Conservation (phyloP, 1,140 invertebrate genomes). For the Camponotus pennsylvanicus region DNA sequence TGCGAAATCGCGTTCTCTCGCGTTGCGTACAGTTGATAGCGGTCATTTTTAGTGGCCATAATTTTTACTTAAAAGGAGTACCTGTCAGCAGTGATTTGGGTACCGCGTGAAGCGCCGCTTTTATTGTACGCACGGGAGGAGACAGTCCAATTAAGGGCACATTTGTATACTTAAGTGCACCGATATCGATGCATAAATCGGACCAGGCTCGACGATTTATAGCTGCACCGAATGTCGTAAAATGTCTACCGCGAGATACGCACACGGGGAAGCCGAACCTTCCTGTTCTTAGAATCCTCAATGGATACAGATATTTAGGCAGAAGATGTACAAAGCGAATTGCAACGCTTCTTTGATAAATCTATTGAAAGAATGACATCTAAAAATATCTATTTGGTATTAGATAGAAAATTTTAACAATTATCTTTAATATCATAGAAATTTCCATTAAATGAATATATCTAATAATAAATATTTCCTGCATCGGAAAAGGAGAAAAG, state of each 20-base stretch:
- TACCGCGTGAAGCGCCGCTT: slow-evolving; percentile 69
- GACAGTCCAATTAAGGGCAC: slow-evolving; percentile 82
- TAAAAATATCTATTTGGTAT: not conserved
- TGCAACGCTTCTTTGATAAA: slow-evolving; percentile 13
- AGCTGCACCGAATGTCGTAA: slow-evolving; percentile 80
- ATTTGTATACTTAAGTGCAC: slow-evolving; percentile 81
- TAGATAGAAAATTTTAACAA: not conserved
- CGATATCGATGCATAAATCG: slow-evolving; percentile 82
- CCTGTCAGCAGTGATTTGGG: slow-evolving; percentile 73
- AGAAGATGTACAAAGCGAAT: not conserved
- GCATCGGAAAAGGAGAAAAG: not conserved
- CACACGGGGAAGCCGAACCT: slow-evolving; percentile 38
- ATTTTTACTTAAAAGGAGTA: slow-evolving; percentile 71
- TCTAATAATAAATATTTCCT: not conserved
- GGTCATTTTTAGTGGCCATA: slow-evolving; percentile 67
- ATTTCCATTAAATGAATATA: not conserved
- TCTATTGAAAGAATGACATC: not conserved
- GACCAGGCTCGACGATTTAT: slow-evolving; percentile 78
- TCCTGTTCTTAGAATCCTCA: slow-evolving; percentile 64
- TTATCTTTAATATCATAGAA: not conserved
- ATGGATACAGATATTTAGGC: slow-evolving; percentile 35
- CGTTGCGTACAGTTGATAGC: slow-evolving; percentile 29
- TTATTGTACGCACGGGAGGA: slow-evolving; percentile 74
- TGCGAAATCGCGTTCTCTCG: slow-evolving; percentile 5
- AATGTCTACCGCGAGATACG: slow-evolving; percentile 72